Percentiles rank a stretch among this genome's conserved stretches.
These are phyloP conservation scores for Aphodius granarius DNA, from an alignment of 2,888 invertebrate genomes.

Conservation along the genomic window DNA sequence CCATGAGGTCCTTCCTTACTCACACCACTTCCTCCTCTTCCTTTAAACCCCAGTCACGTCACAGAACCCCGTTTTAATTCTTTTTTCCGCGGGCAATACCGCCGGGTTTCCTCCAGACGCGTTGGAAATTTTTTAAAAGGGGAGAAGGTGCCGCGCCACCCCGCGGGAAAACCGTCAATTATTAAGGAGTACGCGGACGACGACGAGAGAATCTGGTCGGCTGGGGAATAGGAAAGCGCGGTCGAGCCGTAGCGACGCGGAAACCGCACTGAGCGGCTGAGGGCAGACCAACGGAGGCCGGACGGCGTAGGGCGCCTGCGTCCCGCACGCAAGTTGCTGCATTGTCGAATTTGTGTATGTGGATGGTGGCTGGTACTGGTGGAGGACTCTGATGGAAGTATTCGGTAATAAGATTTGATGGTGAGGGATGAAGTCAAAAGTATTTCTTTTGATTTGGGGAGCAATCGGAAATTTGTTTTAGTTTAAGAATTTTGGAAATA, in stretches of 20 bases:
- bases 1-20: not conserved
- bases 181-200: not conserved
- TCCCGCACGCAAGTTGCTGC: not conserved
- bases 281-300: not conserved
- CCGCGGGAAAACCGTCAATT: not conserved
- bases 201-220: not conserved
- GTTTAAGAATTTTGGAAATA: too few relatives aligned
- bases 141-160: not conserved
- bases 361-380: not conserved
- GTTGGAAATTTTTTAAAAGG: not conserved
- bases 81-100: not conserved
- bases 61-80: not conserved
- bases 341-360: not conserved
- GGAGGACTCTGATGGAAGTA: not conserved
- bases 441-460: too few relatives aligned
- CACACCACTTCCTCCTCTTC: not conserved
- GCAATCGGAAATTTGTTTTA: too few relatives aligned
- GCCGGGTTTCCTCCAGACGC: not conserved
- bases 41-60: not conserved
- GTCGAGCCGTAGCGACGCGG: not conserved
- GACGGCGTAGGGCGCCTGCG: not conserved
- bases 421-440: not conserved
- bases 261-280: not conserved
- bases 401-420: not conserved
- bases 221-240: not conserved